Conservation (phyloP, 2,888 invertebrate species). For the Amblyjoppa fuscipennis region DNA sequence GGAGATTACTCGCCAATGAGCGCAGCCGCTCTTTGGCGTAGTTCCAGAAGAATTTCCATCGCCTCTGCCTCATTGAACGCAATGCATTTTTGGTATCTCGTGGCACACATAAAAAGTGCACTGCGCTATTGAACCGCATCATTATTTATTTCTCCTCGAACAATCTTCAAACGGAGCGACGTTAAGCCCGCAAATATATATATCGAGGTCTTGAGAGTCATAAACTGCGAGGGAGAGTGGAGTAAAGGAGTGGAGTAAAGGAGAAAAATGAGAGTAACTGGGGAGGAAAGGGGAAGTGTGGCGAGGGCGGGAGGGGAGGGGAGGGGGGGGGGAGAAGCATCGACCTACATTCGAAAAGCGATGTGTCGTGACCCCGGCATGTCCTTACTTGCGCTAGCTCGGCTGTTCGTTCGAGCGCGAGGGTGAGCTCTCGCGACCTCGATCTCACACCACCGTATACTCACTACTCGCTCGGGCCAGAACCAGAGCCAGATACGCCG, state of each 20-base stretch:
- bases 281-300: constrained; percentile 12
- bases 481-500: constrained; percentile 39
- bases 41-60: background rate
- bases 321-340: constrained; percentile 56
- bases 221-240: constrained; percentile 44
- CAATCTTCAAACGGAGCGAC: constrained; percentile 43
- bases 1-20: background rate
- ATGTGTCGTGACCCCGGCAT: constrained; percentile 65
- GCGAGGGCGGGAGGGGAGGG: constrained; percentile 20
- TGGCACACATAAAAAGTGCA: background rate
- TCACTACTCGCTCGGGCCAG: constrained; percentile 47
- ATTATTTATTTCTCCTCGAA: constrained; percentile 42
- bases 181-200: constrained; percentile 13
- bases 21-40: background rate
- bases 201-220: constrained; percentile 46
- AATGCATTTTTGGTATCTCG: constrained; percentile 4
- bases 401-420: constrained; percentile 50
- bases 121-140: background rate
- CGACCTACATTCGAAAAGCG: constrained; percentile 64
- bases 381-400: constrained; percentile 58
- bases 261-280: constrained; percentile 53
- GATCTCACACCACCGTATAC: constrained; percentile 59
- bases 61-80: background rate
- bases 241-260: too few species aligned
- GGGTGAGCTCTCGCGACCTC: constrained; percentile 64